These are phyloP conservation scores for Gallirallus australis DNA, from an alignment of 2,797 vertebrate genomes.

Conservation along the genomic window DNA sequence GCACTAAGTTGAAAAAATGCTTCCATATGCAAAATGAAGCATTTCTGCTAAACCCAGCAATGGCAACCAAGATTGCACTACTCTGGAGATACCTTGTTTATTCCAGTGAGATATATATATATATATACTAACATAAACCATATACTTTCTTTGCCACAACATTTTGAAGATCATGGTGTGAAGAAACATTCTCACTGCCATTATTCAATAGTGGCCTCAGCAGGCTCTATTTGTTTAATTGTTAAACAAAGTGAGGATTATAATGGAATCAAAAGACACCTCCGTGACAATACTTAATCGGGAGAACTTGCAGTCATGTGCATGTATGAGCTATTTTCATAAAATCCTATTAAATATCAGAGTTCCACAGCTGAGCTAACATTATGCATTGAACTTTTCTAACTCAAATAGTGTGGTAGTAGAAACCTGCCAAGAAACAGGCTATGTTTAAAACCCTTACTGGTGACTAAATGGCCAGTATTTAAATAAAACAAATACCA, in stretches of 20 bases:
- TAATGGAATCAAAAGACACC: slow-evolving; percentile 31
- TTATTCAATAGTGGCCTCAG: not conserved
- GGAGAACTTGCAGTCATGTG: slow-evolving; percentile 16
- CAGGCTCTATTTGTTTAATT: slow-evolving; percentile 45
- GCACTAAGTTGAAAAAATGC: not conserved
- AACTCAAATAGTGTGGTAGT: slow-evolving; percentile 20
- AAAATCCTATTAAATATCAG: slow-evolving; percentile 66
- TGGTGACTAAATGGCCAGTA: not conserved
- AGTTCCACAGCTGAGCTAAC: slow-evolving; percentile 45
- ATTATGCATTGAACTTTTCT: slow-evolving; percentile 51
- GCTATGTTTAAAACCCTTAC: not conserved
- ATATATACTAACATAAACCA: not conserved
- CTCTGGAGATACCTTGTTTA: not conserved
- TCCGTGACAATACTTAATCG: slow-evolving; percentile 58
- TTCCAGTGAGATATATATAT: not conserved
- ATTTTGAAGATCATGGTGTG: not conserved
- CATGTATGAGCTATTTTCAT: slow-evolving; percentile 30
- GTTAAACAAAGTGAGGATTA: slow-evolving; percentile 54
- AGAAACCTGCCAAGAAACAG: not conserved
- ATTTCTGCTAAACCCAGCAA: not conserved
- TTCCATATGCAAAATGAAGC: not conserved
- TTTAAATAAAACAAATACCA: slow-evolving; percentile 5
- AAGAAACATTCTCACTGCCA: not conserved
- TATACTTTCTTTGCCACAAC: not conserved
- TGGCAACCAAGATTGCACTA: not conserved